phyloP scores from a whole-genome alignment of 2,888 invertebrate species.

The Cenopis cana region DNA sequence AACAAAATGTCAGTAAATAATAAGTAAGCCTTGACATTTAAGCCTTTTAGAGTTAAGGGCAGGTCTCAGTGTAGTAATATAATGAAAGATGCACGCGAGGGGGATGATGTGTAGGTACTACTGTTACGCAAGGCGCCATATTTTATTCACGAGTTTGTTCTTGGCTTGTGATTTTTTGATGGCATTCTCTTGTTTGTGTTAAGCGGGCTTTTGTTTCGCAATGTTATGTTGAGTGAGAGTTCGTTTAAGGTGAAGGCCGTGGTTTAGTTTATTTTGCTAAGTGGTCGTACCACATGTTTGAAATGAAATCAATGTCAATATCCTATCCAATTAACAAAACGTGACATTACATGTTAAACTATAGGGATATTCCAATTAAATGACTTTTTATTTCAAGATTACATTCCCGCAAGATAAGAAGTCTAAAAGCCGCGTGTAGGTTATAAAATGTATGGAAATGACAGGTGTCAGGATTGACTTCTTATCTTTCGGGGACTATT shows the following conservation, averaged over 20 bases:
- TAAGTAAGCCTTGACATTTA: not conserved
- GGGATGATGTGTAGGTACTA: slow-evolving; percentile 25
- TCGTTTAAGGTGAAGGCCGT: not conserved
- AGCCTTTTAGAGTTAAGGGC: not conserved
- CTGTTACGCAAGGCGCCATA: slow-evolving; percentile 27
- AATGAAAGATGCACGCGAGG: slow-evolving; percentile 38
- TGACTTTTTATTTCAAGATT: too few species aligned
- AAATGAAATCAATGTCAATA: too few species aligned
- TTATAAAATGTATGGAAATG: too few species aligned
- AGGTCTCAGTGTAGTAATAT: slow-evolving; percentile 21
- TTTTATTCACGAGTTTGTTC: slow-evolving; percentile 35
- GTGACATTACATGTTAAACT: too few species aligned
- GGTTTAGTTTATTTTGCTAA: slow-evolving; percentile 1
- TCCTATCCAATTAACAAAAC: too few species aligned
- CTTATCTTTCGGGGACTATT: too few species aligned
- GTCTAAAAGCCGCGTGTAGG: too few species aligned
- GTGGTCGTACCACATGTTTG: not conserved
- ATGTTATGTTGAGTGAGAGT: slow-evolving; percentile 2
- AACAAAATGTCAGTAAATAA: not conserved
- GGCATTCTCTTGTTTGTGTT: slow-evolving; percentile 31
- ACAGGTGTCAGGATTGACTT: too few species aligned
- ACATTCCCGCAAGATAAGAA: too few species aligned
- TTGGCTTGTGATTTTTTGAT: slow-evolving; percentile 37
- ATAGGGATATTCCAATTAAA: too few species aligned
- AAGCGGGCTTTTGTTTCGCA: slow-evolving; percentile 24